Evolutionary conservation across 2,888 invertebrate species (phyloP), one percentile per base, ranked within the genome.

Genomic region (Dryadula phaetusa): DNA sequence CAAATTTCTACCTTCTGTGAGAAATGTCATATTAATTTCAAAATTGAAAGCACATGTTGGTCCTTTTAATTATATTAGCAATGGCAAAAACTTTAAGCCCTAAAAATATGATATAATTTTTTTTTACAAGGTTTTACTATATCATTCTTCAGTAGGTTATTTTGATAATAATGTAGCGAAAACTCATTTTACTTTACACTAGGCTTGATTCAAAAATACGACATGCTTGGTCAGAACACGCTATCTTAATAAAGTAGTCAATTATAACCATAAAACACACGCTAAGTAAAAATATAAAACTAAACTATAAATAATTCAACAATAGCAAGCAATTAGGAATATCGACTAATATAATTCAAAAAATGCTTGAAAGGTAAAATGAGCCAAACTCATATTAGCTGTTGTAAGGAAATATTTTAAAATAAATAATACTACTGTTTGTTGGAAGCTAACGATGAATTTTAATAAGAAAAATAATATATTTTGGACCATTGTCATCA

Each of bases 261-360:
- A 44, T 6, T 16, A 42, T 44, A 40, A 34, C n/a, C 22, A 14
- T 54, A 37, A 20, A 16, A 44, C 32, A 77, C 79, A 77, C 75
- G 75, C 76, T 61, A 42, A 49, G 78, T 77, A 85, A 86, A 82
- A 81, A 86, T 79, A 84, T 85, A 86, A 85, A 86, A 77, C 73
- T 81, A 80, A 67, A 79, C 74, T 78, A 74, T 75, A 79, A 75
- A 77, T 79, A 78, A 84, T 76, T 76, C 76, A 77, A 78, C 71
- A 73, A 28, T 56, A 64, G 71, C 72, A 77, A 75, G 76, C 73
- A 72, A 72, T 71, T 64, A 69, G 18, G 54, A 53, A 67, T 69
- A 49, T 61, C 54, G 54, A 66, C 64, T 40, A 37, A 12, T 70
- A 20, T 49, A 56, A 66, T 42, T 46, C 58, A 73, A 53, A 69